These are phyloP conservation scores for Cecidostiba fungosa DNA, from an alignment of 2,888 invertebrate genomes.

Conservation along the genomic window DNA sequence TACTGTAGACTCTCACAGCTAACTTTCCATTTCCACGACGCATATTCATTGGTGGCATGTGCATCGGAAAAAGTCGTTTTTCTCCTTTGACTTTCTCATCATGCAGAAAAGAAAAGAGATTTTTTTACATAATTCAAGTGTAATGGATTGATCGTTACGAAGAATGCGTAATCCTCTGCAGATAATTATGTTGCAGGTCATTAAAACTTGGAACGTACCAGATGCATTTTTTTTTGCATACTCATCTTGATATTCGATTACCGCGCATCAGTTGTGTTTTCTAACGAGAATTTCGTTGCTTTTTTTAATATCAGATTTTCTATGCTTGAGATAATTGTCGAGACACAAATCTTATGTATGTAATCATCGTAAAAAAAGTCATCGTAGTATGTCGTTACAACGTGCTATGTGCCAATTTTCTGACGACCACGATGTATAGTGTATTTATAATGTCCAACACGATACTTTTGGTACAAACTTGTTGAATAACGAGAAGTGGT, in stretches of 20 bases:
- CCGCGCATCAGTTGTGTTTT: too few species aligned
- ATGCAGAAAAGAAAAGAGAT: not conserved
- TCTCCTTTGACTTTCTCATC: not conserved
- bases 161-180: too few species aligned
- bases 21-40: not conserved
- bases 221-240: too few species aligned
- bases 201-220: too few species aligned
- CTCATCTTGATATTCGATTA: too few species aligned
- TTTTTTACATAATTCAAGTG: too few species aligned
- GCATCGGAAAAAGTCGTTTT: not conserved
- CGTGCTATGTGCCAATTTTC: not conserved
- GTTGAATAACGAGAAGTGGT: not conserved
- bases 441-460: not conserved
- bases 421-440: not conserved
- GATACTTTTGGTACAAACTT: not conserved
- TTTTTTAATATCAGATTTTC: too few species aligned
- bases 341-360: too few species aligned
- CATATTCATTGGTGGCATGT: not conserved
- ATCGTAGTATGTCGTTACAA: not conserved
- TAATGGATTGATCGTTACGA: too few species aligned
- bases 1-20: not conserved
- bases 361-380: not conserved
- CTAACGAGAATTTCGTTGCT: too few species aligned
- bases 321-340: too few species aligned
- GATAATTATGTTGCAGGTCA: too few species aligned